Base-by-base conservation (phyloP, 2,797 vertebrate genomes). In the Sebastes iracundus region DNA sequence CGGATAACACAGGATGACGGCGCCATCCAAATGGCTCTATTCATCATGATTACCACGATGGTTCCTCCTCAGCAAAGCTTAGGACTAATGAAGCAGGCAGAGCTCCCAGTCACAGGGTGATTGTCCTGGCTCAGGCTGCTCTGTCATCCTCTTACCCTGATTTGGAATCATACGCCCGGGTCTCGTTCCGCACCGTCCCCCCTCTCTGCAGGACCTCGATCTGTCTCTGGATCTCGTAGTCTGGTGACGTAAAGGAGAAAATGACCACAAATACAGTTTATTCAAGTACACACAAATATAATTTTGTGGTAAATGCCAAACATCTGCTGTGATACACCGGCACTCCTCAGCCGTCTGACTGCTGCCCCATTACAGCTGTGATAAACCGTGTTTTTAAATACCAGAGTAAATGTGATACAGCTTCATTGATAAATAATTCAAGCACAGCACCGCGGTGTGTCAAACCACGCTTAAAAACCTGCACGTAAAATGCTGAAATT, bases 211-310 rank as follows among this genome's bases (percentile, higher is more conserved):
- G 94, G 86, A 98, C 93, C 63, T 85, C 90, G 75, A 95, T 97
- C 96, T 99, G 99, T 85, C 99, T 97, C 94, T 96, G 95, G 94
- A 99, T 98, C 97, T 99, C 99, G 86, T 95, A 99, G 94, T 99
- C 99, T 99, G 92, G 71, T 35, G 84, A 90, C 75, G 82, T 35
- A 14, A 68, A 60, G 32, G 27, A 53, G 20, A 72, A 83, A 52
- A 71, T 59, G 33, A 64, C 23, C 61, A 79, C n/a, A 73, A 58
- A 79, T 20, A 60, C 76, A 84, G n/a, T 70, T 79, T 25, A 61
- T 71, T 74, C 32, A 75, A 60, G 7, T 14, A 52, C 58, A 60
- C 42, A 72, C 76, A 72, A 62, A 77, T 69, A 25, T 55, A 62
- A 73, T 81, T 82, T 42, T 59, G 59, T 58, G 49, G 38, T 80